Percentiles rank a stretch among this genome's conserved stretches.
These are phyloP conservation scores for Carassius gibelio DNA, from an alignment of 2,113 vertebrate species.

Conservation along the genomic window DNA sequence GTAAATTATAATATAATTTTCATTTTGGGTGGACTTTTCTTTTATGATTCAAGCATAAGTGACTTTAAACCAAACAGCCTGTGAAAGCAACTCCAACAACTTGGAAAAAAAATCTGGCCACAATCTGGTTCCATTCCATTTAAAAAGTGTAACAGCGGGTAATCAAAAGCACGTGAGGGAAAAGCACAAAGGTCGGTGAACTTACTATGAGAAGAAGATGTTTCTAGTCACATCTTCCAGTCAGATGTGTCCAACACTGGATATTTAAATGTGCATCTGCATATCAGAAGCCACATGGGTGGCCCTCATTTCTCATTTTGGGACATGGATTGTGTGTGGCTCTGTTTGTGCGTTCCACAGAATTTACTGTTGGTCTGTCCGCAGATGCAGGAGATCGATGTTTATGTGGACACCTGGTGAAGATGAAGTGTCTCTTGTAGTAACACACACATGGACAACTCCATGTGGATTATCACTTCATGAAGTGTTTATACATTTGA, in stretches of 20 bases:
- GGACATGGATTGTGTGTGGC: constrained; percentile 15
- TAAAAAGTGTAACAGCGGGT: background rate
- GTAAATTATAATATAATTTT: background rate
- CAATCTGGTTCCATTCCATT: background rate
- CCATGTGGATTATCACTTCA: constrained; percentile 9
- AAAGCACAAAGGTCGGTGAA: background rate
- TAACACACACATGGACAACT: background rate
- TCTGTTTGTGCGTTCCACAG: constrained; percentile 7
- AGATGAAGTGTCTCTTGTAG: background rate
- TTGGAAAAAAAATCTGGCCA: background rate
- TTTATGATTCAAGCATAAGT: background rate
- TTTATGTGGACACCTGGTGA: constrained; percentile 46
- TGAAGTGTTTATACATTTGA: constrained; percentile 15
- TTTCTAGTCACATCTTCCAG: background rate
- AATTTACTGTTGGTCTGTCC: constrained; percentile 31
- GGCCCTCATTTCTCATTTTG: constrained; percentile 44
- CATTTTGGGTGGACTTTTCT: background rate
- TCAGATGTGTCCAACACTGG: background rate
- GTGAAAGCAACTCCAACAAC: background rate
- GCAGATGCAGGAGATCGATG: constrained; percentile 29
- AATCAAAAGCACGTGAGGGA: background rate
- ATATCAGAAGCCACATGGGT: constrained; percentile 33
- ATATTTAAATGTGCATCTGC: constrained; percentile 7
- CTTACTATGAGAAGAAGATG: background rate
- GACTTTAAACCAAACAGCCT: background rate